These are phyloP conservation scores for Agrochola macilenta DNA, from an alignment of 2,888 invertebrate species.

Conservation along the genomic window DNA sequence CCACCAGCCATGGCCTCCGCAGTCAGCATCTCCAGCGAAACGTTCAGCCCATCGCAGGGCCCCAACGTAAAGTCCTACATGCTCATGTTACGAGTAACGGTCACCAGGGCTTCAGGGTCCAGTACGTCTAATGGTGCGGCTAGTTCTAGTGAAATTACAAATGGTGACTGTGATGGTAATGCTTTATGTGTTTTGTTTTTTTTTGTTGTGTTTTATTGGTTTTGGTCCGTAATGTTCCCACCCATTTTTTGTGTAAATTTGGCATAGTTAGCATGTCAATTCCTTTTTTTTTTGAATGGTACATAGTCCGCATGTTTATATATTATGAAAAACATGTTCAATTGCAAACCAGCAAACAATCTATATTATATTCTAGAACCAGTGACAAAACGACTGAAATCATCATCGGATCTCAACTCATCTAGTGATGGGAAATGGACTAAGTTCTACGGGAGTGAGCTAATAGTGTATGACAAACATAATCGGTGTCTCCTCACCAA, in stretches of 20 bases:
- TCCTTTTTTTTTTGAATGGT: constrained; percentile 2
- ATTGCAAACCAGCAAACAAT: background rate
- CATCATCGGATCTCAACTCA: constrained; percentile 83
- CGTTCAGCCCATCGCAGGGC: constrained; percentile 94
- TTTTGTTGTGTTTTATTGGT: constrained; percentile 3
- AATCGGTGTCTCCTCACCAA: constrained; percentile 96
- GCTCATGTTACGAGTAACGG: constrained; percentile 93
- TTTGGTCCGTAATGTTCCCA: constrained; percentile 24
- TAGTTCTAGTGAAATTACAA: constrained; percentile 87
- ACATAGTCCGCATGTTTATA: constrained; percentile 34
- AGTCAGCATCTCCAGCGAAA: constrained; percentile 96
- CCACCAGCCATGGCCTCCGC: constrained; percentile 93
- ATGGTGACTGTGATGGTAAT: constrained; percentile 88
- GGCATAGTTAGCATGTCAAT: constrained; percentile 52
- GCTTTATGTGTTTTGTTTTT: constrained; percentile 55
- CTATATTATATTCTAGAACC: constrained; percentile 88
- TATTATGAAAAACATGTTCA: background rate
- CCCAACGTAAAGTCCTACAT: constrained; percentile 96
- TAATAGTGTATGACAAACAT: constrained; percentile 97
- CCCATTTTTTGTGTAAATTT: constrained; percentile 33
- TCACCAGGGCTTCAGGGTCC: constrained; percentile 77
- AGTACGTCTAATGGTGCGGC: constrained; percentile 75
- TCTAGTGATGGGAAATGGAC: constrained; percentile 87
- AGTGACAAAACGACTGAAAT: constrained; percentile 93
- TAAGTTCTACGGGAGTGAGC: constrained; percentile 93